Evolutionary conservation across 2,113 vertebrate species (phyloP), one percentile per base, ranked within the genome.

Genomic region (Semnornis frantzii): DNA sequence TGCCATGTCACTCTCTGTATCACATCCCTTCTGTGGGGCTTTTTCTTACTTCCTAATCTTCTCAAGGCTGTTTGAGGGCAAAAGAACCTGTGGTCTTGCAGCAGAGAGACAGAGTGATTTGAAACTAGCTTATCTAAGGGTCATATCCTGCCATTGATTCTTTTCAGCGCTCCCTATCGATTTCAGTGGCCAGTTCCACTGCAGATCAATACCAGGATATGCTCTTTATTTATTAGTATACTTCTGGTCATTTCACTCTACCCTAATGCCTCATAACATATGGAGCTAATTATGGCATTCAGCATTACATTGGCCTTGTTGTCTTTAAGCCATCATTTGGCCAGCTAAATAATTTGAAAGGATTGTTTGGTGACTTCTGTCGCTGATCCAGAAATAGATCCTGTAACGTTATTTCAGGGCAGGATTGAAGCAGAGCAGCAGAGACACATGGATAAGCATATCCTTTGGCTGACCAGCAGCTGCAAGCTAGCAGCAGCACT

Each of bases 121-220:
- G 78, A 74, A 92, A 89, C 34, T 4, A 3, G 34, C 54, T 96
- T 94, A 93, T 95, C 88, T 93, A 46, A n/a, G 65, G 87, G 91
- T 95, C 90, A 87, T 81, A 96, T 96, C 94, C 92, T 96, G 93
- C 55, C 73, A 96, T 91, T 95, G 89, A 95, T 92, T 94, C 23
- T 75, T 95, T 91, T 62, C 77, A 76, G 71, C 42, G 63, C 63
- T 94, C 68, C 75, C 83, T 71, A 93, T 94, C 93, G 93, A 97
- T 95, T 95, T 55, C 75, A 87, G 89, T 31, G 10, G 80, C 65
- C 39, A 93, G 79, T 85, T 94, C 85, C 95, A 91, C 76, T 70
- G 46, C 71, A 83, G 88, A 96, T 97, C 95, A 93, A 95, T 97
- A 94, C 60, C 92, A 92, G 95, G 93, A 96, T 95, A 89, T 78